Percentiles rank a stretch among this genome's conserved stretches.
These are phyloP conservation scores for Teleogryllus oceanicus DNA, from an alignment of 2,888 invertebrate species.

Conservation along the genomic window DNA sequence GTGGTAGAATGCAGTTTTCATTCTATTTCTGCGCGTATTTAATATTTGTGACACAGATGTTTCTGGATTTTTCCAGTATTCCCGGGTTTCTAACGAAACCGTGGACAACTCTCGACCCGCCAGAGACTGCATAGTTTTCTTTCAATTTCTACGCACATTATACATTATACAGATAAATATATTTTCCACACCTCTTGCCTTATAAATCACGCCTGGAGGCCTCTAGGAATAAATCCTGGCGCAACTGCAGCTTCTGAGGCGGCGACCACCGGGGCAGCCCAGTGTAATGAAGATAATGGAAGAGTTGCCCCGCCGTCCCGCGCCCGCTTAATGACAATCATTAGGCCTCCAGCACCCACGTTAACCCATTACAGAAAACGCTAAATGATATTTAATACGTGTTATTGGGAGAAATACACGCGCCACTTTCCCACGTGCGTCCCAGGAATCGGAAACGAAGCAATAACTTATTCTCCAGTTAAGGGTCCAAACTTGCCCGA, in stretches of 20 bases:
- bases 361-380: not conserved
- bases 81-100: too few relatives aligned
- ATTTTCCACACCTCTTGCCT: too few relatives aligned
- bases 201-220: too few relatives aligned
- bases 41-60: too few relatives aligned
- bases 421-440: not conserved
- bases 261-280: not conserved
- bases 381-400: conserved; percentile 9
- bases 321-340: not conserved
- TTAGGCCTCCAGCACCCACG: not conserved
- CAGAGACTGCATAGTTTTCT: too few relatives aligned
- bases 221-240: not conserved
- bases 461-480: conserved; percentile 1
- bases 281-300: not conserved
- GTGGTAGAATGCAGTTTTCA: too few relatives aligned
- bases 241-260: not conserved
- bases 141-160: too few relatives aligned
- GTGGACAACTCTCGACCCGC: too few relatives aligned
- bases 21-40: too few relatives aligned
- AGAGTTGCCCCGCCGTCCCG: not conserved
- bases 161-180: too few relatives aligned
- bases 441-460: not conserved
- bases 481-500: not conserved
- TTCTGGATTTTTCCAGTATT: too few relatives aligned
- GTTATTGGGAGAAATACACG: not conserved